Evolutionary conservation across 2,797 vertebrate genomes (phyloP).

Genomic region (Anisognathus igniventris): DNA sequence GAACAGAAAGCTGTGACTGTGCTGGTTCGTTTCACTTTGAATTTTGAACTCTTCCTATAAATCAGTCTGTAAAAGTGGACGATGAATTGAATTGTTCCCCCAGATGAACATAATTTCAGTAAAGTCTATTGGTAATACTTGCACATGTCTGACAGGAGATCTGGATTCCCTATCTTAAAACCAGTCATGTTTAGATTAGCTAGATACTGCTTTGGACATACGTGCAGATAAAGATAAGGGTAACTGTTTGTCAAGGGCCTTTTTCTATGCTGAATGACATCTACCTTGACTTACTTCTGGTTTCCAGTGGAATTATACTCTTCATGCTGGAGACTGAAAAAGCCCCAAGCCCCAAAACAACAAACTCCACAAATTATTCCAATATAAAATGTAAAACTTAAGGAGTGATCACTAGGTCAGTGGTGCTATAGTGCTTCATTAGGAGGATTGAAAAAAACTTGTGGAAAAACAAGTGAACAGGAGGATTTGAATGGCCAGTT

Average conservation of each 20-base stretch:
- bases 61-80: background rate
- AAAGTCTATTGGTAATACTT: background rate
- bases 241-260: background rate
- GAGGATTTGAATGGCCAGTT: background rate
- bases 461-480: background rate
- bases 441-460: background rate
- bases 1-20: background rate
- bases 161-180: background rate
- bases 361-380: background rate
- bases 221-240: background rate
- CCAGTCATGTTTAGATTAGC: background rate
- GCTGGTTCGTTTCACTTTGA: background rate
- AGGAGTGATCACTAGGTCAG: background rate
- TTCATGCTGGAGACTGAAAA: background rate
- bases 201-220: background rate
- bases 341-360: background rate
- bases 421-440: background rate
- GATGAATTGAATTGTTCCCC: background rate
- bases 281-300: background rate
- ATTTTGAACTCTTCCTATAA: background rate
- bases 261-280: background rate
- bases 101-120: background rate
- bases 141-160: background rate
- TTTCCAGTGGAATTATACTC: background rate
- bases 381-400: background rate